phyloP scores from a whole-genome alignment of 2,888 invertebrate genomes.

The Serrognathus titanus region DNA sequence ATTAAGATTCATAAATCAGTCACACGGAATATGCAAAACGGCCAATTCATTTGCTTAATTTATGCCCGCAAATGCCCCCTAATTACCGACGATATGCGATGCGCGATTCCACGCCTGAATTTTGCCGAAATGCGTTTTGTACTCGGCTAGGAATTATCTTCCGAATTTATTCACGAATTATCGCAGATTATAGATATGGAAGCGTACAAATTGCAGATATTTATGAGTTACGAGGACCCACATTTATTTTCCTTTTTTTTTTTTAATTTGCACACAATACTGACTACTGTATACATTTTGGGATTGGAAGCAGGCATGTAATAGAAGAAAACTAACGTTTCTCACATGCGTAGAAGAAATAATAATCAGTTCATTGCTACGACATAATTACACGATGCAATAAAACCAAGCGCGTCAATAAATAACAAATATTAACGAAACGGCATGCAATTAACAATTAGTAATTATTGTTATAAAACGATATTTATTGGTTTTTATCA shows the following conservation, averaged over 20 bases:
- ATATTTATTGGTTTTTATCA: slow-evolving; percentile 14
- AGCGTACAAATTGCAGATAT: too few species aligned
- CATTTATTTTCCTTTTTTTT: too few species aligned
- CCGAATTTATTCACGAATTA: too few species aligned
- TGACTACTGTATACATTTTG: too few species aligned
- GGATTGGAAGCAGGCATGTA: too few species aligned
- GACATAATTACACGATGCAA: slow-evolving; percentile 8
- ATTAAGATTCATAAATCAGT: slow-evolving; percentile 30
- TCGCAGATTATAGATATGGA: too few species aligned
- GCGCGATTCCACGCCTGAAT: too few species aligned
- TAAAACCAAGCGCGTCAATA: slow-evolving; percentile 1
- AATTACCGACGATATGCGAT: slow-evolving; percentile 11
- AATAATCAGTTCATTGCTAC: slow-evolving; percentile 10
- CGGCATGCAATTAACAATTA: slow-evolving; percentile 6
- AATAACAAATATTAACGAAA: slow-evolving; percentile 3
- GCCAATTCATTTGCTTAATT: slow-evolving; percentile 21
- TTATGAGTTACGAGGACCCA: too few species aligned
- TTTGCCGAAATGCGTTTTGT: too few species aligned
- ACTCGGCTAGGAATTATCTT: too few species aligned
- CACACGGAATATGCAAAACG: slow-evolving; percentile 16
- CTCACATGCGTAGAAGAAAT: slow-evolving; percentile 5
- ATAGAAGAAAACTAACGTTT: neutral
- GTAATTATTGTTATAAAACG: slow-evolving; percentile 15
- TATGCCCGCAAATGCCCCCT: slow-evolving; percentile 15
- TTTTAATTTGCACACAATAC: too few species aligned